These are phyloP conservation scores for Nasalis larvatus DNA, from an alignment of 2,113 vertebrate genomes.

Conservation along the genomic window DNA sequence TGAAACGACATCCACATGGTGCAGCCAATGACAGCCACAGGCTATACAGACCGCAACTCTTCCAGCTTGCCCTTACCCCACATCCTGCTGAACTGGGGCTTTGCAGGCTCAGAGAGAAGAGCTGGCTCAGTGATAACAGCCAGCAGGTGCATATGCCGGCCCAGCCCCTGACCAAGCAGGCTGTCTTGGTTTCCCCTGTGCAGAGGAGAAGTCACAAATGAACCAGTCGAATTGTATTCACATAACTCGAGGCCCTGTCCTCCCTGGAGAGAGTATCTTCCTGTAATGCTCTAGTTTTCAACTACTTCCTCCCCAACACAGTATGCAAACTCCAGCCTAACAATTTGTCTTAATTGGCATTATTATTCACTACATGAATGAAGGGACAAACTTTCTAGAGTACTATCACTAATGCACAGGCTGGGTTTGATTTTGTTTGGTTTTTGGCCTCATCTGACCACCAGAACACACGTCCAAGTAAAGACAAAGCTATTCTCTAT, in stretches of 20 bases:
- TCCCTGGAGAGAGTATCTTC: neutral
- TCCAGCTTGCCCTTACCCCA: neutral
- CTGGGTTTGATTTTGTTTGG: neutral
- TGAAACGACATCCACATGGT: neutral
- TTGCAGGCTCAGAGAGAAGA: neutral
- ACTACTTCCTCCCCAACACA: neutral
- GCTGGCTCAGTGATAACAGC: neutral
- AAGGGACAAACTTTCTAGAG: neutral
- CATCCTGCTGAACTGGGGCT: neutral
- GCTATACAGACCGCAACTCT: neutral
- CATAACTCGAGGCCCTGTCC: neutral
- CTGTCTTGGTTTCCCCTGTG: neutral
- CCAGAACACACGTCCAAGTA: neutral
- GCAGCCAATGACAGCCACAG: neutral
- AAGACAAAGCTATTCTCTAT: neutral
- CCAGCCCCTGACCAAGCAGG: rapidly evolving
- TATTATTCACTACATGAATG: neutral
- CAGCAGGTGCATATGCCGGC: neutral
- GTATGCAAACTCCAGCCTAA: neutral
- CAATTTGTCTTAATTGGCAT: too few relatives aligned
- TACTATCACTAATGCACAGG: neutral
- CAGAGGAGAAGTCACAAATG: neutral
- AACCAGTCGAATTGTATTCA: neutral
- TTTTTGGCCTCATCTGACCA: neutral
- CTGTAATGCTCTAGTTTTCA: neutral